Conservation (phyloP, 2,888 invertebrate species). For the Caradrina clavipalpis region DNA sequence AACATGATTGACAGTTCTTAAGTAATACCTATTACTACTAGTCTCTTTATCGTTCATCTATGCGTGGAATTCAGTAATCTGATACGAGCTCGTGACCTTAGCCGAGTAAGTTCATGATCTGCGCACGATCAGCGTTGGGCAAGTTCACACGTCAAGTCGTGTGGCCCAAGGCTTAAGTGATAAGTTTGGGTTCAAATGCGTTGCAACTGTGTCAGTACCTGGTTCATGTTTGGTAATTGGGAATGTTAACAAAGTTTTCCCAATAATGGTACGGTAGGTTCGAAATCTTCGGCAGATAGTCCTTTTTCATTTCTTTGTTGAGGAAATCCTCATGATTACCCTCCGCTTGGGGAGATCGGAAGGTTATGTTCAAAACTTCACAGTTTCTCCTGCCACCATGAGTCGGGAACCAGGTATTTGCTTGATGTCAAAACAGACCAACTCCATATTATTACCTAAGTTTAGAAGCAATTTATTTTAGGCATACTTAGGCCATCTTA, state of each 20-base stretch:
- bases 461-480: conserved; percentile 6
- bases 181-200: conserved; percentile 33
- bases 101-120: conserved; percentile 60
- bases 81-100: conserved; percentile 58
- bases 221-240: background rate
- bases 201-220: conserved; percentile 2
- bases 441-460: background rate
- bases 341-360: no score
- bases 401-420: no score
- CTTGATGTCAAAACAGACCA: background rate
- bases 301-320: no score
- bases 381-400: no score
- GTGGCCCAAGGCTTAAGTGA: conserved; percentile 27
- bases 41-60: conserved; percentile 30
- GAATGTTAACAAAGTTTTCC: no score
- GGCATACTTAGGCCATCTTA: conserved; percentile 9
- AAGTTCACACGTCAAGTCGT: conserved; percentile 53
- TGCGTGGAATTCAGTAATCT: conserved; percentile 54
- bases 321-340: no score
- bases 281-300: no score
- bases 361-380: no score
- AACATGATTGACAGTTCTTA: conserved; percentile 26
- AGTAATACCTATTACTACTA: conserved; percentile 13
- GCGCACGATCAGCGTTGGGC: conserved; percentile 48
- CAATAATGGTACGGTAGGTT: no score